Base-by-base conservation (phyloP, 23 tunicate species). In the Styela clava region DNA sequence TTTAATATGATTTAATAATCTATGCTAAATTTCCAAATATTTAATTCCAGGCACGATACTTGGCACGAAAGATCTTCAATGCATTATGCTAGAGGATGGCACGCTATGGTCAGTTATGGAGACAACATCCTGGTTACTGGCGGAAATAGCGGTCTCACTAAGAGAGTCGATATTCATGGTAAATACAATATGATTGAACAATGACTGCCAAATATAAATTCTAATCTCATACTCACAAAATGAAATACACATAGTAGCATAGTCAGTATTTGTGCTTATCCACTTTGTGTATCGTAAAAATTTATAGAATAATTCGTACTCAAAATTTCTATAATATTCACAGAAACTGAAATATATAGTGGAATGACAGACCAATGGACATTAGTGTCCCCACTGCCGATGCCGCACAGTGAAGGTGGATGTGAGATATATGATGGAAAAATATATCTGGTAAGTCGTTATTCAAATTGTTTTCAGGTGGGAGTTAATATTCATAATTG, bases 21-120 rank as follows among this genome's bases (percentile, higher is more conserved):
- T 19, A 61, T 61, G 64, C 21, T 61, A 21, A 21, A 61, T 61
- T 19, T 61, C 21, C 64, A 21, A 61, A 68, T 68, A 16, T 68
- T 18, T 68, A 21, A 18, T 24, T 74, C 24, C 72, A 87, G 99
- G 67, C 99, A 96, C 69, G 99, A 96, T 73, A 96, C 99, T 21
- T 96, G 99, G 99, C 99, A 96, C 74, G 99, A 96, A 85, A 64
- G 99, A 35, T 88, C 99, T 0, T 91, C 99, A 2, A 96, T 96
- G 99, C 96, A 96, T 69, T 88, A 87, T 44, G 91, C 99, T 0
- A 79, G 99, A 18, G 99, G 99, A 21, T 96, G 99, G 99, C 99
- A 96, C 73, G 96, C 97, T 3, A 96, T 96, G 99, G 94, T 96
- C 3, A 82, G 94, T 2, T 96, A 82, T 62, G 99, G 99, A 28